Evolutionary conservation across 2,888 invertebrate genomes (phyloP).

Genomic region (Hipparchia sbordonii): DNA sequence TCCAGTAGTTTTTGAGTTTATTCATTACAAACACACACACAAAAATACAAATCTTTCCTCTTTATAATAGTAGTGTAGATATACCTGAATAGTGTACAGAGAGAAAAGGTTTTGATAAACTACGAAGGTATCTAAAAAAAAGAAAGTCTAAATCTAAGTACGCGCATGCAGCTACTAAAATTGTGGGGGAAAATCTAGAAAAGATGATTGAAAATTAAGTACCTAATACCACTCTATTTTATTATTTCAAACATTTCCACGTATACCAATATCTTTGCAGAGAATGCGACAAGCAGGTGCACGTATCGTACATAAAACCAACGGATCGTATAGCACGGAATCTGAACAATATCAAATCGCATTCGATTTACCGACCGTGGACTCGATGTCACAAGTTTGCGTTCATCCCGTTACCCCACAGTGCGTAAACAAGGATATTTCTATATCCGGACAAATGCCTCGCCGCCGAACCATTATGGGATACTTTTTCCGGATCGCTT

Average conservation of each 20-base stretch:
- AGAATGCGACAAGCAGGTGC: background rate
- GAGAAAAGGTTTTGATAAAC: no score
- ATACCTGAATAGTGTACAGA: no score
- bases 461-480: conserved; percentile 10
- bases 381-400: conserved; percentile 16
- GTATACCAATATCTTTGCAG: background rate
- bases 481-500: conserved; percentile 13
- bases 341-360: conserved; percentile 13
- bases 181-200: no score
- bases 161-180: no score
- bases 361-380: conserved; percentile 7
- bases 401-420: conserved; percentile 1
- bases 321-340: background rate
- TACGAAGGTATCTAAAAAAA: no score
- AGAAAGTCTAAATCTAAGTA: no score
- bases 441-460: conserved; percentile 10
- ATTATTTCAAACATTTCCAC: background rate
- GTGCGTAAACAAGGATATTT: conserved; percentile 22
- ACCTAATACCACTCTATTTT: background rate
- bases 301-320: background rate
- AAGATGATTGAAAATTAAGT: no score
- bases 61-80: no score
- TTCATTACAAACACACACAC: no score
- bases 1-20: no score
- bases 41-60: no score